A percentile compares a stretch with the other conserved stretches of the same genome.
Evolutionary conservation across 2,888 invertebrate species (phyloP).

Genomic region (Stenodera caucasica): DNA sequence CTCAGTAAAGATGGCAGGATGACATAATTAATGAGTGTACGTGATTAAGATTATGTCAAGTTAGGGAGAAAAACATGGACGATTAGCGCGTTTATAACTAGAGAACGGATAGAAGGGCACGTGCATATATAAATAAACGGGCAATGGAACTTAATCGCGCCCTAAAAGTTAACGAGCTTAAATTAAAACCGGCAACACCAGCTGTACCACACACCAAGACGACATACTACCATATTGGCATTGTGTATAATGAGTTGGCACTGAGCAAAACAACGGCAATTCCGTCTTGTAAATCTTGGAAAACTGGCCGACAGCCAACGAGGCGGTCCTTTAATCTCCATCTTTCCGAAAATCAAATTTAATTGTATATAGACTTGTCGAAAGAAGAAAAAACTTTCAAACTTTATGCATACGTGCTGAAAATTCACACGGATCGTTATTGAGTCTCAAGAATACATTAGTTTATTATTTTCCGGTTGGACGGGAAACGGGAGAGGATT

Average conservation of each 20-base stretch:
- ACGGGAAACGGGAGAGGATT: conserved; percentile 6
- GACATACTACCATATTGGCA: conserved; percentile 26
- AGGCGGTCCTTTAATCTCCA: neutral
- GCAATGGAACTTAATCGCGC: conserved; percentile 24
- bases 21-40: conserved; percentile 54
- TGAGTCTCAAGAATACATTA: conserved; percentile 19
- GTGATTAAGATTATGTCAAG: conserved; percentile 53
- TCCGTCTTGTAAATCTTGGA: neutral
- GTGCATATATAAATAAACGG: conserved; percentile 26
- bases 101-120: conserved; percentile 19
- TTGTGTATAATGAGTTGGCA: conserved; percentile 7
- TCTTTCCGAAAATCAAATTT: neutral
- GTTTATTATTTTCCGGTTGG: conserved; percentile 13
- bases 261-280: neutral
- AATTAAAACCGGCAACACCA: conserved; percentile 35
- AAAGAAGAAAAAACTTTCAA: neutral
- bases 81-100: conserved; percentile 20
- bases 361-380: neutral
- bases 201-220: conserved; percentile 21
- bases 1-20: conserved; percentile 44
- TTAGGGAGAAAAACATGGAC: conserved; percentile 29
- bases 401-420: neutral
- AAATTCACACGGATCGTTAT: conserved; percentile 1
- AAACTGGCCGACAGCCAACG: conserved; percentile 1
- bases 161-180: conserved; percentile 39